These are phyloP conservation scores for Leptodactylus fallax DNA, from an alignment of 2,797 vertebrate genomes.

Conservation along the genomic window DNA sequence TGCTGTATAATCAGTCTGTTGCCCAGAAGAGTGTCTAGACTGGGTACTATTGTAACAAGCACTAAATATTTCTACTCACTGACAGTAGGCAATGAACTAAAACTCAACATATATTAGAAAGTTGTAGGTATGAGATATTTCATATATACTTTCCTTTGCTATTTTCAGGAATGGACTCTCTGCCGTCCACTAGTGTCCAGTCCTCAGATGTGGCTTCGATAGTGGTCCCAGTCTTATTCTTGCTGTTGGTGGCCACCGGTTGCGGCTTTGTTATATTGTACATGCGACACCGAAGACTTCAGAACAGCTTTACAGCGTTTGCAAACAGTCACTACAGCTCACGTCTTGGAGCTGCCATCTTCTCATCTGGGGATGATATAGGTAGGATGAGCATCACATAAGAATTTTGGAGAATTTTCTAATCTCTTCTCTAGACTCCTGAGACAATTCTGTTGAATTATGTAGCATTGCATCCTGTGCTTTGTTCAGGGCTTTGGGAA, in stretches of 20 bases:
- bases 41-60: background rate
- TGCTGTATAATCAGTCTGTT: background rate
- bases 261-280: slow-evolving; percentile 86
- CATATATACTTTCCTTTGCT: background rate
- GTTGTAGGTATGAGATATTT: background rate
- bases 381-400: slow-evolving; percentile 74
- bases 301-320: slow-evolving; percentile 94
- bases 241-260: slow-evolving; percentile 88
- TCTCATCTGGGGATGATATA: slow-evolving; percentile 95
- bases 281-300: slow-evolving; percentile 89
- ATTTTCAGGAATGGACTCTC: slow-evolving; percentile 73
- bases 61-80: too few relatives aligned
- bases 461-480: background rate
- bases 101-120: background rate
- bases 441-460: too few relatives aligned
- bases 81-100: background rate
- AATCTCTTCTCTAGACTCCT: too few relatives aligned
- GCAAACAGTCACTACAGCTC: slow-evolving; percentile 99
- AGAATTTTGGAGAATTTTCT: too few relatives aligned
- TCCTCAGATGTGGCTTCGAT: slow-evolving; percentile 86
- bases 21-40: too few relatives aligned
- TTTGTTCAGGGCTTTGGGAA: too few relatives aligned
- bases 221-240: slow-evolving; percentile 92
- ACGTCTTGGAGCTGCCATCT: slow-evolving; percentile 93
- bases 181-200: slow-evolving; percentile 54